Percentiles rank a stretch among this genome's conserved stretches.
These are phyloP conservation scores for Pandemis corylana DNA, from an alignment of 2,888 invertebrate species.

Conservation along the genomic window DNA sequence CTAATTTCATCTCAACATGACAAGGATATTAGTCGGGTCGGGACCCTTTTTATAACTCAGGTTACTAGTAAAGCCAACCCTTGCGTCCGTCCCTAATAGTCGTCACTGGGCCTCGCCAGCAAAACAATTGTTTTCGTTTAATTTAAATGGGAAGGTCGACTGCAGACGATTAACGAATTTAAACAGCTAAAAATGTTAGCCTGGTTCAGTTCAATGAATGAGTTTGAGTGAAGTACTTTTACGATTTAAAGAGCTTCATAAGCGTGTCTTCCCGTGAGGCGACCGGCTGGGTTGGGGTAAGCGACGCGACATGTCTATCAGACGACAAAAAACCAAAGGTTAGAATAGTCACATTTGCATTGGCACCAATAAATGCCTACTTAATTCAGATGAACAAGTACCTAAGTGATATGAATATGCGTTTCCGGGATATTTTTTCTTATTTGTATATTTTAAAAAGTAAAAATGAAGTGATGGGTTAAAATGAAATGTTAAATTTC, in stretches of 20 bases:
- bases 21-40: slow-evolving; percentile 83
- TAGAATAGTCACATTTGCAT: too few relatives aligned
- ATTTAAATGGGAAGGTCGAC: slow-evolving; percentile 15
- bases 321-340: not conserved
- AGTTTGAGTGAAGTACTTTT: not conserved
- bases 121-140: slow-evolving; percentile 39
- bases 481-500: too few relatives aligned
- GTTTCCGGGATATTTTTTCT: too few relatives aligned
- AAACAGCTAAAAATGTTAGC: not conserved
- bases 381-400: too few relatives aligned
- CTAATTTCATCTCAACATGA: slow-evolving; percentile 83
- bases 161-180: not conserved
- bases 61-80: slow-evolving; percentile 67
- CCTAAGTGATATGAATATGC: too few relatives aligned
- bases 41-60: slow-evolving; percentile 78
- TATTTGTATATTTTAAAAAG: too few relatives aligned
- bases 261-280: not conserved
- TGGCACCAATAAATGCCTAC: not conserved
- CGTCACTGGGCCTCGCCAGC: slow-evolving; percentile 23
- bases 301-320: not conserved
- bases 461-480: too few relatives aligned
- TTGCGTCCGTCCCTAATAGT: slow-evolving; percentile 48
- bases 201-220: not conserved
- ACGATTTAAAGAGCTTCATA: not conserved
- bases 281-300: not conserved